phyloP scores from a whole-genome alignment of 2,888 invertebrate genomes.

The Sepioteuthis lessoniana region DNA sequence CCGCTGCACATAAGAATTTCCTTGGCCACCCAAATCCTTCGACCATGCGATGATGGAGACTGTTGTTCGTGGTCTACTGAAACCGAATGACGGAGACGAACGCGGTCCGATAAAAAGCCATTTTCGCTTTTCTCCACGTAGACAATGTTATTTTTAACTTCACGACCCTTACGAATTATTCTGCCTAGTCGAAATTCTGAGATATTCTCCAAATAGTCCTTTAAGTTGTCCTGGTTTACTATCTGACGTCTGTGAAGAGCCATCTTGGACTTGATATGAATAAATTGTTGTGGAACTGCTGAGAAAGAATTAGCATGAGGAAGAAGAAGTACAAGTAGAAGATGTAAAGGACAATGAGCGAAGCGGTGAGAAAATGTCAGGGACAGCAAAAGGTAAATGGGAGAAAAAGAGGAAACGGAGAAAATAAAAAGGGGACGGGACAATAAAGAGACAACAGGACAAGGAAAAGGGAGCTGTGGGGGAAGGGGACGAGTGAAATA shows the following conservation, averaged over 20 bases:
- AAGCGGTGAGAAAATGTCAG: background rate
- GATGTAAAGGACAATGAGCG: no score
- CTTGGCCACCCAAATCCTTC: constrained; percentile 44
- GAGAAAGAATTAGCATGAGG: background rate
- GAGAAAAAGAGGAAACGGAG: background rate
- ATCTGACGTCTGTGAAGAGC: constrained; percentile 33
- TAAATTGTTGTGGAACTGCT: constrained; percentile 21
- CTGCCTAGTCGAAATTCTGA: constrained; percentile 35
- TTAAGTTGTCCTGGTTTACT: constrained; percentile 17
- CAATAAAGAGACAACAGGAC: background rate
- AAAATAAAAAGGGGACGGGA: background rate
- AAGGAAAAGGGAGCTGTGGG: background rate
- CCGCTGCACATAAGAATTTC: constrained; percentile 44
- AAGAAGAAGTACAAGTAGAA: background rate
- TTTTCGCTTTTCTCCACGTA: constrained; percentile 41
- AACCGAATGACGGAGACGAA: background rate
- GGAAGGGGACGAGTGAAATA: background rate
- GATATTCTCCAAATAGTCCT: background rate
- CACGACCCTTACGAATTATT: constrained; percentile 35
- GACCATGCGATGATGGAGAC: constrained; percentile 36
- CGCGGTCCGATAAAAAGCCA: constrained; percentile 40
- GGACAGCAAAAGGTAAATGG: background rate
- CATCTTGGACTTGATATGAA: constrained; percentile 17
- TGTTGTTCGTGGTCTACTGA: background rate
- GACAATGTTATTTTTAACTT: constrained; percentile 39